phyloP scores from a whole-genome alignment of 2,113 vertebrate species.

The Mus pahari region DNA sequence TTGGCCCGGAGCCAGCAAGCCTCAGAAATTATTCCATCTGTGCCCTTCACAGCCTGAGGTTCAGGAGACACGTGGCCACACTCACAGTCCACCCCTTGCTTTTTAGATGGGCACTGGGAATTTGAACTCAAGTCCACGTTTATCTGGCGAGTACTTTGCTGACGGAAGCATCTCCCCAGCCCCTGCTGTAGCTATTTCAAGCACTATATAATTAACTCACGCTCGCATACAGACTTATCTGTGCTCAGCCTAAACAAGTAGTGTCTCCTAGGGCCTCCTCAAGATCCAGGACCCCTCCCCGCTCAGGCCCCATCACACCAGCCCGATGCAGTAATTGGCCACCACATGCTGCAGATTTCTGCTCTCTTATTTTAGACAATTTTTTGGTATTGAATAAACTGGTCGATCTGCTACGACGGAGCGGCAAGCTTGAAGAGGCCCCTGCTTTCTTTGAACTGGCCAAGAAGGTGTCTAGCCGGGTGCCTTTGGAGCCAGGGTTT shows the following conservation, averaged over 20 bases:
- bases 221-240: neutral
- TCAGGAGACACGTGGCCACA: neutral
- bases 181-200: neutral
- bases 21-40: neutral
- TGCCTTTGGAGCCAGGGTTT: slow-evolving; percentile 81
- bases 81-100: neutral
- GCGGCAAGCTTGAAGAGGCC: slow-evolving; percentile 82
- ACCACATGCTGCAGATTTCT: neutral
- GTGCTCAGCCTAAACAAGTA: neutral
- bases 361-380: slow-evolving; percentile 79
- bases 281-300: neutral
- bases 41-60: neutral
- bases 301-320: neutral
- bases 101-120: neutral
- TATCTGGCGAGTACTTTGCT: neutral
- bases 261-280: neutral
- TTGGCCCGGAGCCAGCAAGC: neutral
- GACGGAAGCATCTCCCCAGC: neutral
- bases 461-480: slow-evolving; percentile 69
- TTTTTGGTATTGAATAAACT: slow-evolving; percentile 80
- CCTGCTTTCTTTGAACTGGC: slow-evolving; percentile 78
- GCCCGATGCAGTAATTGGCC: neutral
- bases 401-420: slow-evolving; percentile 83
- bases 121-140: neutral
- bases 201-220: neutral